Base-by-base conservation (phyloP, 1,140 invertebrate genomes). In the Anoplophora glabripennis region DNA sequence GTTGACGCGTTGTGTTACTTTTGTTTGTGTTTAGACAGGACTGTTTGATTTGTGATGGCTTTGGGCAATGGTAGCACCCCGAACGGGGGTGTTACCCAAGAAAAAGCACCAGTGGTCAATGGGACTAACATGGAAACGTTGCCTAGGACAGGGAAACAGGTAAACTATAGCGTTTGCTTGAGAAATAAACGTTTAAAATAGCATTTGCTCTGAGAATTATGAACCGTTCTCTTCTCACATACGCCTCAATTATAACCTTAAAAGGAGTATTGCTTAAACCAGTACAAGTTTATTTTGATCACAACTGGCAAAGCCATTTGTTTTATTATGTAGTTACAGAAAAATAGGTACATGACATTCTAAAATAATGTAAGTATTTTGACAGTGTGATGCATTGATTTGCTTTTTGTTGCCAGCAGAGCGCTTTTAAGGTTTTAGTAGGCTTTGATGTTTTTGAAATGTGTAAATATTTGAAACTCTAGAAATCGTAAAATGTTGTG, bases 41-140 rank as follows among this genome's bases (percentile, higher is more conserved):
- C 28, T 54, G 34, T 54, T 54, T 54, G n/a, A 37, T 57, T 57
- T 38, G 45, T 42, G 47, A 76, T 76, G 74, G 72, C 75, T 61
- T 58, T 74, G 53, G 72, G 72, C 33, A 76, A 75, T 48, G 75
- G 74, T 58, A 78, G 73, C 64, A 79, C 79, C 60, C 72, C 75
- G 55, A 77, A 78, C 64, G 77, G 76, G 64, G 80, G 77, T 69
- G 76, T 78, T 67, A 77, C 76, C 73, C 65, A 79, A 66, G 80
- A 83, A 72, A 82, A 82, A 65, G 82, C 81, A 49, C 82, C 82
- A 17, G 80, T 83, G 15, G 82, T 83, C 42, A 79, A 80, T 63
- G 81, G 82, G 59, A 82, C 79, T 57, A 83, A 83, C 67, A 81
- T 83, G 74, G 82, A 83, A 73, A 83, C 82, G 11, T 68, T 83